Evolutionary conservation across 1,140 invertebrate species (phyloP).

Genomic region (Metaphire vulgaris): DNA sequence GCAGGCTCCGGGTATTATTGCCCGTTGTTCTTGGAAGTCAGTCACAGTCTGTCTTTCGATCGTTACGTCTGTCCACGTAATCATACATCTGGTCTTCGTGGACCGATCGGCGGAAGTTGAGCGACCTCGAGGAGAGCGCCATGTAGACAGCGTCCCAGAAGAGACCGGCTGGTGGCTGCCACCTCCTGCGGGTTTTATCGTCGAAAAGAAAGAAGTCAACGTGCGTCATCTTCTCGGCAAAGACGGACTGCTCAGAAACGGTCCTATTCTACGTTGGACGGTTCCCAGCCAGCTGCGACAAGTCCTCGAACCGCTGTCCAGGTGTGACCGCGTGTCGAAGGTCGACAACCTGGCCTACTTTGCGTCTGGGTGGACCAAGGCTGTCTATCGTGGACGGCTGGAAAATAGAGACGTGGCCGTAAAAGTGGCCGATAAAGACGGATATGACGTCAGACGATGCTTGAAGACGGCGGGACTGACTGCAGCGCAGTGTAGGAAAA

Average conservation of each 20-base stretch:
- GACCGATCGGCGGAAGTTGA: not conserved
- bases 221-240: not conserved
- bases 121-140: not conserved
- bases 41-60: not conserved
- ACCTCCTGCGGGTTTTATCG: not conserved
- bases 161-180: not conserved
- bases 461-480: slow-evolving; percentile 34
- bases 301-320: not conserved
- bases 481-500: slow-evolving; percentile 44
- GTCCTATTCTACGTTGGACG: not conserved
- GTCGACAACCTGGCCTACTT: slow-evolving; percentile 35
- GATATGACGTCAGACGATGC: slow-evolving; percentile 51
- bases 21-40: not conserved
- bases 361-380: slow-evolving; percentile 55
- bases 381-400: slow-evolving; percentile 49
- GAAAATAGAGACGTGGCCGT: slow-evolving; percentile 45
- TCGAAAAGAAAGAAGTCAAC: no score
- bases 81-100: not conserved
- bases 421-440: slow-evolving; percentile 53
- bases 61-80: not conserved
- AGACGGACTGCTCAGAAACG: not conserved
- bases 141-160: not conserved
- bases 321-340: not conserved
- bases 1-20: no score
- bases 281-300: not conserved